Conservation (phyloP, 2,888 invertebrate species). For the Microplitis deprimator region DNA sequence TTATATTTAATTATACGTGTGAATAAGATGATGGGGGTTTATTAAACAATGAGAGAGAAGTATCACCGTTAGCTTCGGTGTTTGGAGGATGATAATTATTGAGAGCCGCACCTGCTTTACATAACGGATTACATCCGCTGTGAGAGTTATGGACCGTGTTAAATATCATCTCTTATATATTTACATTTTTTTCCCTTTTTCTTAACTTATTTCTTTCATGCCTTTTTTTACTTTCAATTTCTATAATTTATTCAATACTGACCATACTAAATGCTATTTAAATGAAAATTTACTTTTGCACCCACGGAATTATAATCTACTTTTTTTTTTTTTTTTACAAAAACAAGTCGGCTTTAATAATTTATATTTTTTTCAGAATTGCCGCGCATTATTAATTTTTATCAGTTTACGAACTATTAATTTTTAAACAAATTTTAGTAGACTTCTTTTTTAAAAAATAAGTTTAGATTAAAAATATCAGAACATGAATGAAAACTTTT, state of each 20-base stretch:
- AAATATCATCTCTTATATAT: constrained; percentile 26
- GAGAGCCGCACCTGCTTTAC: constrained; percentile 56
- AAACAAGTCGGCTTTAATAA: no score
- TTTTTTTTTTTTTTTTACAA: no score
- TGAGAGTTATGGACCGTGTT: constrained; percentile 45
- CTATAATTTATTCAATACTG: background rate
- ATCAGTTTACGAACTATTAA: no score
- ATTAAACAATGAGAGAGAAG: background rate
- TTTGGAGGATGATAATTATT: constrained; percentile 67
- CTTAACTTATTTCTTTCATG: background rate
- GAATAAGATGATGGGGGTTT: constrained; percentile 6
- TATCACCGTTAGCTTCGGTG: constrained; percentile 55
- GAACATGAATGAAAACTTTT: no score
- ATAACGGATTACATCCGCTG: constrained; percentile 66
- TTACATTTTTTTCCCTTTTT: constrained; percentile 14
- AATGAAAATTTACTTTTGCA: background rate
- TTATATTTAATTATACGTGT: background rate
- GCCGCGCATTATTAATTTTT: no score
- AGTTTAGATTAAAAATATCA: no score
- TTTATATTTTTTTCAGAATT: no score
- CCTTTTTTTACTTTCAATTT: background rate
- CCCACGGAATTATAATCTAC: no score
- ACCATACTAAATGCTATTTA: background rate
- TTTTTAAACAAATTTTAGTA: no score
- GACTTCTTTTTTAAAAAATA: no score